A percentile compares a stretch with the other conserved stretches of the same genome.
These are phyloP conservation scores for Albula glossodonta DNA, from an alignment of 2,113 vertebrate species.

Conservation along the genomic window DNA sequence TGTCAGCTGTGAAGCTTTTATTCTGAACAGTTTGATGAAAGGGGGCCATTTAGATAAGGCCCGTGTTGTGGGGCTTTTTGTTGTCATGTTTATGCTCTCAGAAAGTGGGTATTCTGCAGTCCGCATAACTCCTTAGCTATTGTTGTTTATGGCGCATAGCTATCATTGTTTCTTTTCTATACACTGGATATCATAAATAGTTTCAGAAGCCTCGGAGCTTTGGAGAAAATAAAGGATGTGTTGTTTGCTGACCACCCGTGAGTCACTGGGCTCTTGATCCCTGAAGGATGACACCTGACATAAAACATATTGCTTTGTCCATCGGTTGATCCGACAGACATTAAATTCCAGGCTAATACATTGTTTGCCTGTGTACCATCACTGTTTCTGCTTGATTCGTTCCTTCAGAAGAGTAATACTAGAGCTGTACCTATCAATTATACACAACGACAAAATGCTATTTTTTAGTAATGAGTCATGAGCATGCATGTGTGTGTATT, in stretches of 20 bases:
- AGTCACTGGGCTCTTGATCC: neutral
- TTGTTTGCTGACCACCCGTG: neutral
- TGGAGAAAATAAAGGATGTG: neutral
- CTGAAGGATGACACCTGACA: conserved; percentile 3
- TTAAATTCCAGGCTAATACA: conserved; percentile 8
- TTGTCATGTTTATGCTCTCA: neutral
- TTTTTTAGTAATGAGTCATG: too few species aligned
- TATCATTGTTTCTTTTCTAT: neutral
- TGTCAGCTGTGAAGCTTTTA: neutral
- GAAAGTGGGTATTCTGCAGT: neutral
- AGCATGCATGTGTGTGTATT: neutral
- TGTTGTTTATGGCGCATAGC: neutral
- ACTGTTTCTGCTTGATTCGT: neutral
- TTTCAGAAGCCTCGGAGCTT: neutral
- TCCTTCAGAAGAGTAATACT: neutral
- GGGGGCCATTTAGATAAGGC: neutral
- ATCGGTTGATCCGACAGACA: neutral
- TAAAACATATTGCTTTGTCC: neutral
- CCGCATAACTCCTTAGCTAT: neutral
- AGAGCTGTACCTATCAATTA: too few species aligned
- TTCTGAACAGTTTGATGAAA: neutral
- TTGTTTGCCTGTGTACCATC: neutral
- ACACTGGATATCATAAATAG: neutral
- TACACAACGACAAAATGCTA: too few species aligned
- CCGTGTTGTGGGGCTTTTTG: neutral